Percentiles rank a stretch among this genome's conserved stretches.
Evolutionary conservation across 2,888 invertebrate species (phyloP).

Genomic region (Mayetiola destructor): DNA sequence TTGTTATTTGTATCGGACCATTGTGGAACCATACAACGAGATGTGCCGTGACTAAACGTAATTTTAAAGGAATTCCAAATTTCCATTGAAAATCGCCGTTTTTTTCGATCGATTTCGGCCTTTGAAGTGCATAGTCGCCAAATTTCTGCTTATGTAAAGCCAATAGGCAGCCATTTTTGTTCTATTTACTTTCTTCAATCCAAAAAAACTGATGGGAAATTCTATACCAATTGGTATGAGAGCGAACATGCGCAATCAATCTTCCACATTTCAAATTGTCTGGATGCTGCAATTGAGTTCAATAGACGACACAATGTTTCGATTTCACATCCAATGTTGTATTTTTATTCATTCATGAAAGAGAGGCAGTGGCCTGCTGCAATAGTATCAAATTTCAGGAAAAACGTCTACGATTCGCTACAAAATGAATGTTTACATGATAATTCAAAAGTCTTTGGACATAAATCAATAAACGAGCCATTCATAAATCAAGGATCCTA

Average conservation of each 20-base stretch:
- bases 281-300: no score
- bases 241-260: constrained; percentile 4
- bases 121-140: no score
- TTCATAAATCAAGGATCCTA: background rate
- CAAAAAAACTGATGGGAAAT: constrained; percentile 1
- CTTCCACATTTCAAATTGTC: background rate
- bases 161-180: constrained; percentile 11
- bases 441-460: no score
- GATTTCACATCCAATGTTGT: no score
- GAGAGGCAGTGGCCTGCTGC: no score
- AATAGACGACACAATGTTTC: no score
- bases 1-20: no score
- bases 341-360: no score
- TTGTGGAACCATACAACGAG: no score
- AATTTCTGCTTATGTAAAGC: constrained; percentile 7
- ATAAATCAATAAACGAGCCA: background rate
- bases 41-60: constrained; percentile 9
- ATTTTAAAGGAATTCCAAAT: background rate
- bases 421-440: no score
- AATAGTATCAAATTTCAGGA: no score
- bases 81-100: background rate
- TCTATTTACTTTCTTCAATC: background rate
- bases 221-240: background rate
- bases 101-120: background rate
- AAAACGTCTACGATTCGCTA: no score